These are phyloP conservation scores for Orthonevra nobilis DNA, from an alignment of 2,888 invertebrate genomes.

Conservation along the genomic window DNA sequence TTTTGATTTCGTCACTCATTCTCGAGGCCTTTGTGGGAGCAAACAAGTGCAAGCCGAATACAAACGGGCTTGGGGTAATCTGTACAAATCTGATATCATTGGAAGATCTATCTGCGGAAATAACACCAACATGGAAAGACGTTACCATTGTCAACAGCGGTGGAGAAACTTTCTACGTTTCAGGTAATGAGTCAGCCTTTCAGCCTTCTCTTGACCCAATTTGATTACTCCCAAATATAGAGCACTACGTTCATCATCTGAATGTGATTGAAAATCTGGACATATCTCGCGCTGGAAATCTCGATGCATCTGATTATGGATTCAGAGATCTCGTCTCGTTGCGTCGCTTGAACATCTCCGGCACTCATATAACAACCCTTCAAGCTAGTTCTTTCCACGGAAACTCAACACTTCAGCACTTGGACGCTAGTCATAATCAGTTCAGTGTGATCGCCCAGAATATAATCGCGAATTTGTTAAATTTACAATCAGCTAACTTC, in stretches of 20 bases:
- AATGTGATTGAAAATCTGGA: conserved; percentile 71
- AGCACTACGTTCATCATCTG: conserved; percentile 57
- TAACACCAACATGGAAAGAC: conserved; percentile 49
- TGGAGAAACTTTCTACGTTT: conserved; percentile 34
- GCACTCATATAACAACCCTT: conserved; percentile 72
- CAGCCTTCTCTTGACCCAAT: too few relatives aligned
- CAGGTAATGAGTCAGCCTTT: conserved; percentile 54
- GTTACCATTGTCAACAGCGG: conserved; percentile 57
- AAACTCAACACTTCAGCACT: conserved; percentile 71
- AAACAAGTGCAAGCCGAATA: conserved; percentile 7
- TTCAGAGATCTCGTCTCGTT: conserved; percentile 74
- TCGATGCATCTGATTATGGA: conserved; percentile 72
- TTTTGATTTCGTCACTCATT: conserved; percentile 8
- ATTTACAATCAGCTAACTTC: conserved; percentile 75
- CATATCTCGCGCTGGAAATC: conserved; percentile 73
- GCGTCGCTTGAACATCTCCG: conserved; percentile 75
- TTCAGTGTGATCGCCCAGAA: conserved; percentile 71
- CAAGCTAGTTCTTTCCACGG: conserved; percentile 71
- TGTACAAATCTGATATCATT: conserved; percentile 46
- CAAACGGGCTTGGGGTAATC: neutral
- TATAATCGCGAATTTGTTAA: conserved; percentile 71
- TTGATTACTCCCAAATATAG: conserved; percentile 25
- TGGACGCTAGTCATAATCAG: conserved; percentile 77
- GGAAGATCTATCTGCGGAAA: conserved; percentile 38
- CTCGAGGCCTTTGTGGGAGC: conserved; percentile 4